Evolutionary conservation across 2,888 invertebrate species (phyloP).

Genomic region (Spilosoma lubricipeda): DNA sequence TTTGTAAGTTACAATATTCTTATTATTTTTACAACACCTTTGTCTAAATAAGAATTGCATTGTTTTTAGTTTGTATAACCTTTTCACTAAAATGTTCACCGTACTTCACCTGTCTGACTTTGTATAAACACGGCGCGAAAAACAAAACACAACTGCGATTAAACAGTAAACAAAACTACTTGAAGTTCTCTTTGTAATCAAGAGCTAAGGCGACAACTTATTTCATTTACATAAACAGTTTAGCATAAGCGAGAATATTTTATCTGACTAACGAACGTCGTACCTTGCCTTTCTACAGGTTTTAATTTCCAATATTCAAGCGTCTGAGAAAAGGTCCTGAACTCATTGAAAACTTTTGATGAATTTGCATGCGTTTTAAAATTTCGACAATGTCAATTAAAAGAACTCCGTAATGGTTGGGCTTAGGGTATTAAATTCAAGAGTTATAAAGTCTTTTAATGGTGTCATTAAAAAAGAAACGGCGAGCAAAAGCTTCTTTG

Average conservation of each 20-base stretch:
- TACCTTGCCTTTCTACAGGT: slow-evolving; percentile 54
- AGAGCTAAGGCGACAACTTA: slow-evolving; percentile 77
- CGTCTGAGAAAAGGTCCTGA: slow-evolving; percentile 34
- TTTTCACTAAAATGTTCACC: slow-evolving; percentile 51
- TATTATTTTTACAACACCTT: slow-evolving; percentile 14
- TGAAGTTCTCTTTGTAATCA: slow-evolving; percentile 79
- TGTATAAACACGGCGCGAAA: slow-evolving; percentile 59
- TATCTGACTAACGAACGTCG: slow-evolving; percentile 61
- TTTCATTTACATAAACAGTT: slow-evolving; percentile 80
- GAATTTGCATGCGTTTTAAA: slow-evolving; percentile 35
- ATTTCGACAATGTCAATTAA: slow-evolving; percentile 21
- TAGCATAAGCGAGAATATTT: slow-evolving; percentile 71
- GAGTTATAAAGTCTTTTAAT: slow-evolving; percentile 11
- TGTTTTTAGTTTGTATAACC: slow-evolving; percentile 40
- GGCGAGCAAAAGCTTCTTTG: slow-evolving; percentile 18
- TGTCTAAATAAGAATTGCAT: slow-evolving; percentile 33
- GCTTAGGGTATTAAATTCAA: slow-evolving; percentile 10
- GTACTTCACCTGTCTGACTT: slow-evolving; percentile 61
- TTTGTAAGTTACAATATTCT: background rate
- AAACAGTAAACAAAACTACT: slow-evolving; percentile 75
- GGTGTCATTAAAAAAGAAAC: slow-evolving; percentile 25
- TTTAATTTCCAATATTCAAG: slow-evolving; percentile 54
- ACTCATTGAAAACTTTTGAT: slow-evolving; percentile 40
- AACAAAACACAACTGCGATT: slow-evolving; percentile 72
- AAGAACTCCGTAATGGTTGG: slow-evolving; percentile 4